phyloP scores from a whole-genome alignment of 2,888 invertebrate genomes.

The Gymnoscelis rufifasciata region DNA sequence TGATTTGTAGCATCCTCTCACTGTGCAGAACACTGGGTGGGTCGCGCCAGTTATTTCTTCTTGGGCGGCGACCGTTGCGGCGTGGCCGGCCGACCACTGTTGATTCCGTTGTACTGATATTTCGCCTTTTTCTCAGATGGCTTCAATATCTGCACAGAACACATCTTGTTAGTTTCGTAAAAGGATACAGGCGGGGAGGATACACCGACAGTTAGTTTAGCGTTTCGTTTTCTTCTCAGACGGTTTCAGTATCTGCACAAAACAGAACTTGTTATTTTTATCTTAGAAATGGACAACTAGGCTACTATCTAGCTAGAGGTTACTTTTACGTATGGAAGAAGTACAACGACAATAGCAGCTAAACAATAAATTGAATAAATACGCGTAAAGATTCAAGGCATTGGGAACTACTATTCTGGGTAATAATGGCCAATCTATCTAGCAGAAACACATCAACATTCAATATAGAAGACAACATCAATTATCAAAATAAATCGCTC shows the following conservation, averaged over 20 bases:
- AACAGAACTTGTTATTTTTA: constrained; percentile 7
- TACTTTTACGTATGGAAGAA: background rate
- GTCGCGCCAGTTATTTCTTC: constrained; percentile 83
- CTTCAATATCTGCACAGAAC: constrained; percentile 90
- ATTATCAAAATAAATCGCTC: background rate
- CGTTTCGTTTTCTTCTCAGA: constrained; percentile 16
- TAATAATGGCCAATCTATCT: background rate
- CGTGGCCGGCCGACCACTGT: constrained; percentile 91
- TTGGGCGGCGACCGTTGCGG: constrained; percentile 88
- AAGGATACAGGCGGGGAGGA: constrained; percentile 5
- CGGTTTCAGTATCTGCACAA: constrained; percentile 25
- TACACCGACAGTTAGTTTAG: constrained; percentile 5
- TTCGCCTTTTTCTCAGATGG: constrained; percentile 99
- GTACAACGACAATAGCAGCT: background rate
- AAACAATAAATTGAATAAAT: background rate
- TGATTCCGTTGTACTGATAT: constrained; percentile 95
- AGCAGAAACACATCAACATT: constrained; percentile 1
- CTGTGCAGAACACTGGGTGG: constrained; percentile 75
- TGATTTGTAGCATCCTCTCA: constrained; percentile 76
- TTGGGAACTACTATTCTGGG: background rate
- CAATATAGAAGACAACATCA: background rate
- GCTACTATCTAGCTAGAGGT: background rate
- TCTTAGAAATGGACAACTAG: constrained; percentile 1
- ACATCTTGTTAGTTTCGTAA: constrained; percentile 4
- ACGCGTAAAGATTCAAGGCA: background rate